Evolutionary conservation across 2,888 invertebrate genomes (phyloP), one percentile per base, ranked within the genome.

Genomic region (Stenichneumon culpator): DNA sequence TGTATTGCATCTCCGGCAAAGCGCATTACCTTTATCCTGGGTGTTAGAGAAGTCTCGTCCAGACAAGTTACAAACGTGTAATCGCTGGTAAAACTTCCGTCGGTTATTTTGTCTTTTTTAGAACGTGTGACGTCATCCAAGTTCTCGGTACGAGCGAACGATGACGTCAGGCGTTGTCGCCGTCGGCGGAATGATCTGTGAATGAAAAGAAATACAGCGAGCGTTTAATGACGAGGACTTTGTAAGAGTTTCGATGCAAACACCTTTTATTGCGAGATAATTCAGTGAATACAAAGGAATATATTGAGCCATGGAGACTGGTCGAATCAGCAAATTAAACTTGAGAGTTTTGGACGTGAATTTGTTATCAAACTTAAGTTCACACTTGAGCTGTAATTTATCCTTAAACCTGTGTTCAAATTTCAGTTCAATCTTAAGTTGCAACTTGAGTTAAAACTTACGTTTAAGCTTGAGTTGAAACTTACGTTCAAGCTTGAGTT

Each of bases 21-120:
- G 84, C 75, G 83, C 72, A 86, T 90, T 89, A 89, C 86, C 87
- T 89, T 86, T 87, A 89, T 89, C 88, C 88, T 74, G 82, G 86
- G 83, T 84, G 82, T 36, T 9, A 36, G 44, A 36, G 4, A 39
- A 69, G 9, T 70, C 54, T 75, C 65, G 67, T 14, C 36, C 75
- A 77, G 79, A 72, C 74, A 72, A 73, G 84, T 84, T 87, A 75
- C 52, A 79, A 57, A 80, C 54, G 89, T 87, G 87, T 78, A 83
- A 82, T 80, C 57, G 44, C 39, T 80, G 57, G n/a, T 72, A 50
- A 63, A 73, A 87, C 11, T 63, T 75, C 47, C 69, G 77, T 47
- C 44, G 32, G 54, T 44, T 16, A 69, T 78, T 69, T 19, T n/a
- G 28, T 50, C 32, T 69, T 25, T 68, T 57, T 44, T n/a, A n/a